Conservation (phyloP, 2,113 vertebrate species). For the Ailurus styani region DNA sequence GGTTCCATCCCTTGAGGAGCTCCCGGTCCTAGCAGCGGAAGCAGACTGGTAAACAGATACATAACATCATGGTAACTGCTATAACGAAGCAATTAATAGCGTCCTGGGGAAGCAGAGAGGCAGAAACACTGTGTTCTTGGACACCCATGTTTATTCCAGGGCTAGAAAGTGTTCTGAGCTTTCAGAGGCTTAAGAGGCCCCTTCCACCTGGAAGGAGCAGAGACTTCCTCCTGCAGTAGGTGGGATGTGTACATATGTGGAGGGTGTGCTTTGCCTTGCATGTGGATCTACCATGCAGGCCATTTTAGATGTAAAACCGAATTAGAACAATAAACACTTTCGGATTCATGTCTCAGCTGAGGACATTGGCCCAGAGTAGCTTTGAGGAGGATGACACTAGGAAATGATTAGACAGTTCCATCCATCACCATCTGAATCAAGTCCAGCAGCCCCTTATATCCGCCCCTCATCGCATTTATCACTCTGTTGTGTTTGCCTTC, state of each 20-base stretch:
- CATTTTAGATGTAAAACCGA: not conserved
- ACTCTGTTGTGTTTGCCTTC: not conserved
- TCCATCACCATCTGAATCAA: not conserved
- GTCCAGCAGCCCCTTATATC: not conserved
- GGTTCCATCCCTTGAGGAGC: constrained; percentile 27
- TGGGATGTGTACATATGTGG: not conserved
- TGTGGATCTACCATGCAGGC: not conserved
- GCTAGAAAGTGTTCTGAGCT: not conserved
- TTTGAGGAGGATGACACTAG: not conserved
- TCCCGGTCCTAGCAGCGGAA: constrained; percentile 40
- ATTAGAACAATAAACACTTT: not conserved
- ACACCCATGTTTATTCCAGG: not conserved
- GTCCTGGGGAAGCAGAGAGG: not conserved
- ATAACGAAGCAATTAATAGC: constrained; percentile 57
- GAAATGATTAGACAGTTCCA: not conserved
- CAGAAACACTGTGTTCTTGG: not conserved
- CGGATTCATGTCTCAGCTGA: not conserved
- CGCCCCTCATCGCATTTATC: not conserved
- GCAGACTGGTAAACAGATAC: constrained; percentile 57
- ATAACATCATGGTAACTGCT: constrained; percentile 58
- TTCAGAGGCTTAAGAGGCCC: not conserved
- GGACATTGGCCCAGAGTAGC: not conserved
- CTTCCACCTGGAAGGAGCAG: not conserved
- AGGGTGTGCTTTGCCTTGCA: not conserved
- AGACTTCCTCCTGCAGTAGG: not conserved